A percentile compares a stretch with the other conserved stretches of the same genome.
phyloP scores from a whole-genome alignment of 2,797 vertebrate genomes.

The Melanotaenia nigrans region DNA sequence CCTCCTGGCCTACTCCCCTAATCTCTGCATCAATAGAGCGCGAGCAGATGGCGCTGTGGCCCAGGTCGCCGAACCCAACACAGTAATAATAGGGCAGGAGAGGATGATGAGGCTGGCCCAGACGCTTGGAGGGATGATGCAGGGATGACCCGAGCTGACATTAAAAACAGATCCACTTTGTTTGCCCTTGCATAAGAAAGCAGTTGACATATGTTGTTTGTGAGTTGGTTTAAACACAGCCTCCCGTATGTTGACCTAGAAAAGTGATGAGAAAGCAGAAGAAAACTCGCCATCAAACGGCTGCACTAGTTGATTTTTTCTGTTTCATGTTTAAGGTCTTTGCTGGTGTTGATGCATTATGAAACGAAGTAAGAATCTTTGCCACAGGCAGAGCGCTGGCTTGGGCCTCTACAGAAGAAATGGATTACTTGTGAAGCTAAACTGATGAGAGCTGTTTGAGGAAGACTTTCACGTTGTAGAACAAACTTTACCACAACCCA shows the following conservation, averaged over 20 bases:
- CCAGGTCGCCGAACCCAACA: constrained; percentile 41
- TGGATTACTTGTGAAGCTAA: neutral
- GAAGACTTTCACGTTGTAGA: neutral
- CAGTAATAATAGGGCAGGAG: constrained; percentile 53
- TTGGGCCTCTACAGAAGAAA: neutral
- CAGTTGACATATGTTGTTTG: constrained; percentile 74
- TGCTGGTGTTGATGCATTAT: constrained; percentile 32
- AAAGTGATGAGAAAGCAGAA: constrained; percentile 60
- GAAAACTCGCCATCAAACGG: constrained; percentile 36
- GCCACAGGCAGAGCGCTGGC: neutral
- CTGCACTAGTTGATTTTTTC: neutral
- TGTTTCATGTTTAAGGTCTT: constrained; percentile 14
- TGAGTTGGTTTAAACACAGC: constrained; percentile 47
- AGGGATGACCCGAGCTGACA: constrained; percentile 45
- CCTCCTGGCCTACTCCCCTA: constrained; percentile 51
- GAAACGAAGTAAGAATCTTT: constrained; percentile 15
- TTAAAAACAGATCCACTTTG: constrained; percentile 59
- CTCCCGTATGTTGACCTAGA: constrained; percentile 63
- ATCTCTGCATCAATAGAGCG: constrained; percentile 59
- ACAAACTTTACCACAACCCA: neutral
- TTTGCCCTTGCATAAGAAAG: constrained; percentile 53
- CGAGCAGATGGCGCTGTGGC: constrained; percentile 68
- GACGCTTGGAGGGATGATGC: constrained; percentile 57
- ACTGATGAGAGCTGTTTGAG: neutral
- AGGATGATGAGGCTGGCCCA: constrained; percentile 65